Evolutionary conservation across 2,888 invertebrate genomes (phyloP).

Genomic region (Dromius quadrimaculatus): DNA sequence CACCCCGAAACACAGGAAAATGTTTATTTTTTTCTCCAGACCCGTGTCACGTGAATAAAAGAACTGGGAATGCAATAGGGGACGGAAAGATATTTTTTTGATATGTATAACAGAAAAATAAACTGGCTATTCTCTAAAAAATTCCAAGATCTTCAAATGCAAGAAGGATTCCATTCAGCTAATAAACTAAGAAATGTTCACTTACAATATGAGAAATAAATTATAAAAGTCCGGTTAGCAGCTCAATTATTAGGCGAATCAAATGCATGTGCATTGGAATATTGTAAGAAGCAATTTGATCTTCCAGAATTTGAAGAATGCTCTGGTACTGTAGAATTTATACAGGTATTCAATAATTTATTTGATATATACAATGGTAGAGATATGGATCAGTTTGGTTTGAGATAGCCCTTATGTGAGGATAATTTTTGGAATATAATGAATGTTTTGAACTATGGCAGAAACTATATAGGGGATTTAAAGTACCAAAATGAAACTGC

Average conservation of each 20-base stretch:
- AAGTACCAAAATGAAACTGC: not conserved
- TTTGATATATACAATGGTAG: slow-evolving; percentile 58
- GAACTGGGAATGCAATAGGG: slow-evolving; percentile 49
- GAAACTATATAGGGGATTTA: slow-evolving; percentile 22
- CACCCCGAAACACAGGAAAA: slow-evolving; percentile 10
- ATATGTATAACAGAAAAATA: slow-evolving; percentile 49
- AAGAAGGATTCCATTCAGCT: slow-evolving; percentile 52
- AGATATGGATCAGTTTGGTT: slow-evolving; percentile 50
- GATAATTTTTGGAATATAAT: slow-evolving; percentile 36
- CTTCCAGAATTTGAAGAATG: slow-evolving; percentile 55
- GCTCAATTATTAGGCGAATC: slow-evolving; percentile 49
- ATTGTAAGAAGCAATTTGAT: slow-evolving; percentile 54
- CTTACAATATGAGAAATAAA: slow-evolving; percentile 52
- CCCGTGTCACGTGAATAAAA: slow-evolving; percentile 51
- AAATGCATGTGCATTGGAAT: slow-evolving; percentile 57
- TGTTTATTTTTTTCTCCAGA: slow-evolving; percentile 47
- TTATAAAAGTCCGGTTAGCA: slow-evolving; percentile 49
- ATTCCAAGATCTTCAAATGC: slow-evolving; percentile 48
- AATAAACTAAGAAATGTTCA: slow-evolving; percentile 53
- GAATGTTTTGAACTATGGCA: slow-evolving; percentile 6
- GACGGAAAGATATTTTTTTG: slow-evolving; percentile 45
- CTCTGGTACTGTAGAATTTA: slow-evolving; percentile 54
- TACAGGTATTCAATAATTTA: slow-evolving; percentile 54
- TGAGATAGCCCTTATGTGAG: slow-evolving; percentile 50
- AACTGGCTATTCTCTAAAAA: slow-evolving; percentile 50